phyloP scores from a whole-genome alignment of 2,888 invertebrate species.

The Acanthopleura granulata region DNA sequence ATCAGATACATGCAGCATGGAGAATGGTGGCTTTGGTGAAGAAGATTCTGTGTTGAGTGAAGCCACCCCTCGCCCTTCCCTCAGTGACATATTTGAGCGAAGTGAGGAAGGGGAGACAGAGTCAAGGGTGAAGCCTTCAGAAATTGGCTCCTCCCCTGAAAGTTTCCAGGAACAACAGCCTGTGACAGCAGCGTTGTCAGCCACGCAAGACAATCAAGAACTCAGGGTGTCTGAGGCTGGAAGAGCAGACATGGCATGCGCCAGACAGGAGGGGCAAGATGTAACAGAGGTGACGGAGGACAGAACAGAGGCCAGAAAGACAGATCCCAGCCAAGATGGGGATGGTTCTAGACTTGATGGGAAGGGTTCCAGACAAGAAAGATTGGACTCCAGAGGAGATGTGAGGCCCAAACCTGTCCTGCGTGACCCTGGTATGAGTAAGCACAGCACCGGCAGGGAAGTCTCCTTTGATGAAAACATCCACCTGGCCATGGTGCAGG shows the following conservation, averaged over 20 bases:
- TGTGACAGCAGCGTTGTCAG: too few species aligned
- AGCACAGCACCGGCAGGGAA: conserved; percentile 24
- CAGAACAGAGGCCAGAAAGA: too few species aligned
- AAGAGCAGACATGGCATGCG: too few species aligned
- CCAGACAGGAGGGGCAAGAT: too few species aligned
- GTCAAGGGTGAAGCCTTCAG: background rate
- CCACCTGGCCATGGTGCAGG: background rate
- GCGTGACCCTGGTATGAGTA: conserved; percentile 19
- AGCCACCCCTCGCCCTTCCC: conserved; percentile 27
- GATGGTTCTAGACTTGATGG: background rate
- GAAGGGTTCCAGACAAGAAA: background rate
- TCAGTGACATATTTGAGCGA: conserved; percentile 63
- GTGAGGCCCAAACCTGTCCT: conserved; percentile 28
- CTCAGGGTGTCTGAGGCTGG: too few species aligned
- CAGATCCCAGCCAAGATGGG: background rate
- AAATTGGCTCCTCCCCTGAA: background rate
- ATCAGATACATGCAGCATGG: too few species aligned
- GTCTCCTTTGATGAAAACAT: conserved; percentile 47
- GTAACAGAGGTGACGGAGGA: too few species aligned
- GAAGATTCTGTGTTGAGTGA: background rate
- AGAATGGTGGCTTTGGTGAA: background rate
- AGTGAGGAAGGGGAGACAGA: conserved; percentile 55
- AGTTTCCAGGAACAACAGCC: background rate
- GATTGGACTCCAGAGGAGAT: background rate
- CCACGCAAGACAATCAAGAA: too few species aligned